Evolutionary conservation across 2,113 vertebrate species (phyloP), one percentile per base, ranked within the genome.

Genomic region (Apteryx mantelli): DNA sequence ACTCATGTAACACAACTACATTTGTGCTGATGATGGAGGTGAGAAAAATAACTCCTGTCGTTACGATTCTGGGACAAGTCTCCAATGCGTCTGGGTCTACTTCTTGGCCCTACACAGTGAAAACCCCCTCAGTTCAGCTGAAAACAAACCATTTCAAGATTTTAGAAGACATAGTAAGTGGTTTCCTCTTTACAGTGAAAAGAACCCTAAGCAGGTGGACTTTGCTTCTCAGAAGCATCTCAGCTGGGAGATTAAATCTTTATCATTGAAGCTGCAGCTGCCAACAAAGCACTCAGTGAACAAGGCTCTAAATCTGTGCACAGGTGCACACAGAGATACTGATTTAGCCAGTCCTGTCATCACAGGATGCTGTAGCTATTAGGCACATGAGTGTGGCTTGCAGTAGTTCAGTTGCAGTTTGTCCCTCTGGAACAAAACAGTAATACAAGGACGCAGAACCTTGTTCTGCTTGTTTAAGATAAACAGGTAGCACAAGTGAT

Each of bases 361-460:
- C 25, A 32, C 34, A 25, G 3, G 30, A 36, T 36, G 44, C 28
- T 83, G 61, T 44, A 60, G 66, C 32, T 56, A 46, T 30, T 69
- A 55, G 55, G 68, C 26, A 5, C 22, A 21, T 3, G 14, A 38
- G 46, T 53, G 75, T 76, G 56, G 52, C 63, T 76, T 11, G 15
- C 20, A 38, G 28, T 15, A 36, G 20, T 26, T 76, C 79, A 38
- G 36, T 38, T 40, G 65, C 50, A 70, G 36, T 38, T 38, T 38
- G 36, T 38, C 36, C 53, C 58, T 63, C 40, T 50, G 70, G 38
- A 89, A 91, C 17, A 85, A 73, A 85, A 46, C 11, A 46, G 21
- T n/a, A 52, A 63, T 13, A 4, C 0, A 77, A 77, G n/a, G 65
- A 32, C 15, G 53, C 0, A 0, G 25, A n/a, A 56, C 17, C 32